phyloP scores from a whole-genome alignment of 2,888 invertebrate species.

The Epinotia nisella region DNA sequence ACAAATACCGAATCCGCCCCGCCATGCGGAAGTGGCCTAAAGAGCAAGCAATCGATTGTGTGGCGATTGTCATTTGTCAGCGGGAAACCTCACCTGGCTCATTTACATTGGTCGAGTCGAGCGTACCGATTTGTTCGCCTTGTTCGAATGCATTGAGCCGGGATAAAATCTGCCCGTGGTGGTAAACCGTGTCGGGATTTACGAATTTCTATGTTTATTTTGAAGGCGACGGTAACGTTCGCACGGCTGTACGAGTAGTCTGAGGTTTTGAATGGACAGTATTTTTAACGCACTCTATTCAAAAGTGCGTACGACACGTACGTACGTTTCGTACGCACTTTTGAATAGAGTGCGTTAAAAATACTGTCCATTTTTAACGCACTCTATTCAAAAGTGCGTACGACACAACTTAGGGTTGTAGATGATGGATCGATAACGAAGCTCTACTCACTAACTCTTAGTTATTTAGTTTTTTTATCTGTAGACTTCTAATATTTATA shows the following conservation, averaged over 20 bases:
- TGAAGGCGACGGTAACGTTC: slow-evolving; percentile 8
- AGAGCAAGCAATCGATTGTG: slow-evolving; percentile 31
- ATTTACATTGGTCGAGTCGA: slow-evolving; percentile 24
- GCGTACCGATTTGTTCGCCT: slow-evolving; percentile 23
- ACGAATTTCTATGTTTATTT: slow-evolving; percentile 30
- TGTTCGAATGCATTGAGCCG: slow-evolving; percentile 21
- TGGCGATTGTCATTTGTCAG: slow-evolving; percentile 28
- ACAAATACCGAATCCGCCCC: no score
- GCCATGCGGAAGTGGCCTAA: not conserved
- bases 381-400: not conserved
- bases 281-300: not conserved
- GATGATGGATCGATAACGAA: not conserved
- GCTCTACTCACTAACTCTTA: not conserved
- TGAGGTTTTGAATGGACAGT: slow-evolving; percentile 24
- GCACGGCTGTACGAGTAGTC: not conserved
- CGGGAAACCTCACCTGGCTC: slow-evolving; percentile 20
- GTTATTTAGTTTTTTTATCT: not conserved
- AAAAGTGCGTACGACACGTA: not conserved
- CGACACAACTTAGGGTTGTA: not conserved
- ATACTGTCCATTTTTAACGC: not conserved
- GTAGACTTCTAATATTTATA: no score
- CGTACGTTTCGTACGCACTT: no score
- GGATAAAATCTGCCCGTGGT: slow-evolving; percentile 22
- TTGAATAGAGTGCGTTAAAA: no score
- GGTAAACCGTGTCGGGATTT: slow-evolving; percentile 19